Evolutionary conservation across 2,113 vertebrate genomes (phyloP), one percentile per base, ranked within the genome.

Genomic region (Oncorhynchus kisutch): DNA sequence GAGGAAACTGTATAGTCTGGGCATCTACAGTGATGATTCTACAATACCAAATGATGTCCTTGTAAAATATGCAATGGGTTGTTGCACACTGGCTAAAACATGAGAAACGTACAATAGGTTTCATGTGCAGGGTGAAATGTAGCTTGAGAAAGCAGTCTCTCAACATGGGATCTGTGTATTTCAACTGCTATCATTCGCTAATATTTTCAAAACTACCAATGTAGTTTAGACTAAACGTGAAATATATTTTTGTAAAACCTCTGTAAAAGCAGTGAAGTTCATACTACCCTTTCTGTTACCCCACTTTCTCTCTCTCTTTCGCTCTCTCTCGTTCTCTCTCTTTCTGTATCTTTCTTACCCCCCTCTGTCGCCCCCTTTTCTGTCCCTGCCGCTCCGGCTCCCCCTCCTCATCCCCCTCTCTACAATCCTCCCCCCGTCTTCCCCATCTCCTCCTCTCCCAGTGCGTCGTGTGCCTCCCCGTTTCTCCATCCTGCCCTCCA

Each of bases 381-480:
- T 54, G 49, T 62, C 25, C 57, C 71, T 31, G 14, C 4, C 2
- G 9, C 39, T 9, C 74, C 70, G 74, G 9, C 39, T 12, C 39
- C 62, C 11, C 25, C 20, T 7, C 13, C 20, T 48, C 51, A 29
- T 25, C 16, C 45, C 67, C 22, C 65, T 18, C 81, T 39, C 67
- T 65, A 34, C 39, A 2, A 70, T 51, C 49, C 31, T 65, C 68
- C 78, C 39, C 80, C 48, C 76, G 78, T 69, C 45, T 86, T 88
- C 88, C 70, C 73, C 91, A 92, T 84, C 81, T 89, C 82, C 81
- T 85, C 85, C 88, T 87, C 89, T 88, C 77, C 85, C 95, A 99
- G 97, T 99, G 90, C 97, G 97, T 31, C 97, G 96, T 0, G 97
- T 99, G 89, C 94, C 98, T 76, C 98, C 98, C 49, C 96, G 97